These are phyloP conservation scores for Caenorhabditis sinica DNA, from an alignment of 2,888 invertebrate species.

Conservation along the genomic window DNA sequence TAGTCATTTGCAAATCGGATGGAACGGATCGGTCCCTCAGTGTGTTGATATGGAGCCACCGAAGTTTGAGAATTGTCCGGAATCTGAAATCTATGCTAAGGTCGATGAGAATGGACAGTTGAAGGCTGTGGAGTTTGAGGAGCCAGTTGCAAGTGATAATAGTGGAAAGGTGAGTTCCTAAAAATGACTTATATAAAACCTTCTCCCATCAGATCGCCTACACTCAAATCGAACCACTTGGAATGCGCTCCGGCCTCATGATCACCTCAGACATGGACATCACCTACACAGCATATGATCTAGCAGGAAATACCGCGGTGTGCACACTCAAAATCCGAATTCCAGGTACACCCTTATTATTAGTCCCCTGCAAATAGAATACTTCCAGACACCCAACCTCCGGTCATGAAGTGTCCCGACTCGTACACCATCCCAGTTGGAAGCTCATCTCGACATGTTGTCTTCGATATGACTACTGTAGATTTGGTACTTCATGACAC, in stretches of 20 bases:
- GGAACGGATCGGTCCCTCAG: conserved; percentile 83
- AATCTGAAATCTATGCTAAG: conserved; percentile 90
- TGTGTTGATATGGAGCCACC: conserved; percentile 93
- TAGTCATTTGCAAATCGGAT: conserved; percentile 82
- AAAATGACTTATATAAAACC: neutral
- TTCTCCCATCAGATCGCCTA: conserved; percentile 88
- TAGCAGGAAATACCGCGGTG: conserved; percentile 97
- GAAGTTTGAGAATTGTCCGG: conserved; percentile 96
- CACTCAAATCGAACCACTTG: conserved; percentile 93
- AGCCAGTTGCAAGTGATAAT: conserved; percentile 95
- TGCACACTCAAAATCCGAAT: conserved; percentile 94
- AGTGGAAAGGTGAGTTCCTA: conserved; percentile 87
- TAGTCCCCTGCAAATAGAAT: neutral
- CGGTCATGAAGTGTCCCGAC: conserved; percentile 83
- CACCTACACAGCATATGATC: conserved; percentile 95
- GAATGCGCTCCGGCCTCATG: conserved; percentile 86
- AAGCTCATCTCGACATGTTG: conserved; percentile 72
- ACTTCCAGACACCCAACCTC: conserved; percentile 80
- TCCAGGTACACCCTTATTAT: conserved; percentile 69
- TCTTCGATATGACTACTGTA: conserved; percentile 81
- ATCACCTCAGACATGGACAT: conserved; percentile 74
- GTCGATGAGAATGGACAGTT: conserved; percentile 92
- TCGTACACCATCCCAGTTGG: conserved; percentile 80
- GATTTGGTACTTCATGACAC: conserved; percentile 82
- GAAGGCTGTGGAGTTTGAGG: conserved; percentile 93